These are phyloP conservation scores for Leptodactylus fuscus DNA, from an alignment of 2,113 vertebrate species.

Conservation along the genomic window DNA sequence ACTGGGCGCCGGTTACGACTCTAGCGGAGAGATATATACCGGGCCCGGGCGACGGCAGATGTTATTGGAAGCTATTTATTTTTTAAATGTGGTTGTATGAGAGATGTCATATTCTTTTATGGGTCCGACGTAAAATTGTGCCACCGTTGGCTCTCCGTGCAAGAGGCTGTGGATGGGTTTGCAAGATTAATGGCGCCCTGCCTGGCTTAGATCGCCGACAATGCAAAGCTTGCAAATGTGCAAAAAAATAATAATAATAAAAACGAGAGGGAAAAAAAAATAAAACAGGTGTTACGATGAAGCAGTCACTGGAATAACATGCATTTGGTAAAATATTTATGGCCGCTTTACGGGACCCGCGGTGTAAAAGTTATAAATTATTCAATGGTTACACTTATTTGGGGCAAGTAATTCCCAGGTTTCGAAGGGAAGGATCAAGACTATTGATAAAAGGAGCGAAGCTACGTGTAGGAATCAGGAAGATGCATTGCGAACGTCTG, in stretches of 20 bases:
- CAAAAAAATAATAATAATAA: not conserved
- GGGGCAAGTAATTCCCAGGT: not conserved
- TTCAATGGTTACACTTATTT: not conserved
- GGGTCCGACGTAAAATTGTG: not conserved
- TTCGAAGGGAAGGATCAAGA: not conserved
- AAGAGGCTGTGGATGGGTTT: not conserved
- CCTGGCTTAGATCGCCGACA: not conserved
- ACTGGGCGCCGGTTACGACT: constrained; percentile 5
- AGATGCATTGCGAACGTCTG: not conserved
- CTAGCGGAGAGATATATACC: constrained; percentile 3
- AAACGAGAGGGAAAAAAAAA: not conserved
- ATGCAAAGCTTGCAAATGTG: constrained; percentile 10
- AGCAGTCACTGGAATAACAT: not conserved
- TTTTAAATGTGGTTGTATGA: constrained; percentile 38
- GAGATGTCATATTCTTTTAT: constrained; percentile 44
- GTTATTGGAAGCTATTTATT: constrained; percentile 49
- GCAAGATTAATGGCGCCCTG: not conserved
- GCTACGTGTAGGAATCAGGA: not conserved
- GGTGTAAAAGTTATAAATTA: not conserved
- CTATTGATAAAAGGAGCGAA: not conserved
- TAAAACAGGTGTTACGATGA: not conserved
- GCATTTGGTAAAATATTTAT: not conserved
- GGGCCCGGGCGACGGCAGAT: not conserved
- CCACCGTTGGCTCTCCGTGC: not conserved
- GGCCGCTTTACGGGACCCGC: not conserved